Evolutionary conservation across 2,113 vertebrate species (phyloP).

Genomic region (Cepphus grylle): DNA sequence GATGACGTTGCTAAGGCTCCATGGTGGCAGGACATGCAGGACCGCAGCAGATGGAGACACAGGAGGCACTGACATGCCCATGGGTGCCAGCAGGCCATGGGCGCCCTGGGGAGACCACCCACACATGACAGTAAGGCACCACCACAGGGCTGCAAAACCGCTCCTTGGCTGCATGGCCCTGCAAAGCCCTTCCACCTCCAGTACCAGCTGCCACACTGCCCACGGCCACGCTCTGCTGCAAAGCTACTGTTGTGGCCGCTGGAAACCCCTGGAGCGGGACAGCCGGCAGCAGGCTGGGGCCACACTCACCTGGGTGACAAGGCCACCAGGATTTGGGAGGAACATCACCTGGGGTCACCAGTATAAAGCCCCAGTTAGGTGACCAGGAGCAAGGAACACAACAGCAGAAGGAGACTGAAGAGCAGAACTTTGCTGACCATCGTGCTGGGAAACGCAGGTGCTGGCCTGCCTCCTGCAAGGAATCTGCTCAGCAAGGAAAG

Average conservation of each 20-base stretch:
- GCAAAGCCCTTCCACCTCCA: neutral
- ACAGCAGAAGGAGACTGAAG: neutral
- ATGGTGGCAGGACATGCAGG: neutral
- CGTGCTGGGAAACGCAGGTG: neutral
- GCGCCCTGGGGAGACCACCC: neutral
- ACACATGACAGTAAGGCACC: neutral
- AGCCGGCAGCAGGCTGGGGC: neutral
- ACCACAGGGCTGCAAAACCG: rapidly evolving
- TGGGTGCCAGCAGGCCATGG: neutral
- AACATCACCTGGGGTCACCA: neutral
- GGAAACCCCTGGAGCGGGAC: neutral
- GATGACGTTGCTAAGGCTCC: neutral
- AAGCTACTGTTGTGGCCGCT: neutral
- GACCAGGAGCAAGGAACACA: neutral
- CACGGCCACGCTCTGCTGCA: rapidly evolving
- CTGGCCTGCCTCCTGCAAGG: neutral
- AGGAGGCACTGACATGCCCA: neutral
- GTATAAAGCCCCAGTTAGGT: neutral
- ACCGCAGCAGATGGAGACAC: neutral
- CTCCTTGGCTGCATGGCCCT: neutral
- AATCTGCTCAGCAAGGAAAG: neutral
- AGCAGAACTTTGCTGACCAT: neutral
- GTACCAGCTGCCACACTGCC: neutral
- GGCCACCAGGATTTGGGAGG: neutral
- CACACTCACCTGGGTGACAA: rapidly evolving